A percentile compares a stretch with the other conserved stretches of the same genome.
Conservation (phyloP, 1,140 invertebrate species). For the Drosophila auraria region DNA sequence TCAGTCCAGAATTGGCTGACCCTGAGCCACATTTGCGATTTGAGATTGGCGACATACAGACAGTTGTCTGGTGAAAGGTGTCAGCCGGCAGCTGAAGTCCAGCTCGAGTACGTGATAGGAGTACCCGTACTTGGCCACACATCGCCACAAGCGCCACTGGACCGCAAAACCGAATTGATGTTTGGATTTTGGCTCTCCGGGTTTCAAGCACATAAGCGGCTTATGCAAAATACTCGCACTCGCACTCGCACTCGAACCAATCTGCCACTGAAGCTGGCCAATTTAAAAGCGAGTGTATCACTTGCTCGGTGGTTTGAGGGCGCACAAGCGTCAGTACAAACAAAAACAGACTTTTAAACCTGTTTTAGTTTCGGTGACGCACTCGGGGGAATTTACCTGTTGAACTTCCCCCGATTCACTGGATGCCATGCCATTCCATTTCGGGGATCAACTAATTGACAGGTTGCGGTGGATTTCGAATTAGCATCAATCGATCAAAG, state of each 20-base stretch:
- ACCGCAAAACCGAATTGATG: constrained; percentile 34
- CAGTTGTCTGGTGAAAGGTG: constrained; percentile 63
- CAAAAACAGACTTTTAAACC: constrained; percentile 42
- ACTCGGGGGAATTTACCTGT: constrained; percentile 39
- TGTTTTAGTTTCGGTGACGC: constrained; percentile 33
- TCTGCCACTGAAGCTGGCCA: constrained; percentile 17
- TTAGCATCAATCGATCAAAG: constrained; percentile 15
- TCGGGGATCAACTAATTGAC: constrained; percentile 27
- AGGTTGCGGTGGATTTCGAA: constrained; percentile 21
- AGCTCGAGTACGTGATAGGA: constrained; percentile 37
- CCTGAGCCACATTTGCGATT: constrained; percentile 42
- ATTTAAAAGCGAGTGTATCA: constrained; percentile 38
- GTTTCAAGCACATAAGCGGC: constrained; percentile 46
- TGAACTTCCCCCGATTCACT: constrained; percentile 38
- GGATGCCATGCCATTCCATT: constrained; percentile 5
- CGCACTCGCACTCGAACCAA: constrained; percentile 4
- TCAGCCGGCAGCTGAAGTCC: constrained; percentile 4
- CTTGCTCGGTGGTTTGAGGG: constrained; percentile 26
- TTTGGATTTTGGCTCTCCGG: constrained; percentile 53
- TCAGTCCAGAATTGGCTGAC: constrained; percentile 13
- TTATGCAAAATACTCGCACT: constrained; percentile 51
- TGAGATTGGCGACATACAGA: constrained; percentile 23
- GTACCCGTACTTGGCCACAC: constrained; percentile 20
- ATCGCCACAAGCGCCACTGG: constrained; percentile 32
- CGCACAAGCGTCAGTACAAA: constrained; percentile 10